Evolutionary conservation across 2,113 vertebrate genomes (phyloP).

Genomic region (Stomatorhinus ivindoensis): DNA sequence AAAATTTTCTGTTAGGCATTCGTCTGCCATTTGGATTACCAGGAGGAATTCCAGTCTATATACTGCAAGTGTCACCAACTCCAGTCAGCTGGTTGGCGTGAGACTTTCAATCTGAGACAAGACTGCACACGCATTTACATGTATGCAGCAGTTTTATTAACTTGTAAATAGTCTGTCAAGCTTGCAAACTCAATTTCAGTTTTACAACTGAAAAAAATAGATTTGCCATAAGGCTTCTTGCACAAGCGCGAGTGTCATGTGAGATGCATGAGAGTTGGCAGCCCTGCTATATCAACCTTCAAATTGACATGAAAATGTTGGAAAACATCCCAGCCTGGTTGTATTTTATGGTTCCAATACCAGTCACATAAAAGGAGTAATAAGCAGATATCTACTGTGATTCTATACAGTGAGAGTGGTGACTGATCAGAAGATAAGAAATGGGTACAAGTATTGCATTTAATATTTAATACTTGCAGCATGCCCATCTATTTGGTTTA

Average conservation of each 20-base stretch:
- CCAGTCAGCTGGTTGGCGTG: not conserved
- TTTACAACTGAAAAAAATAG: not conserved
- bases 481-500: not conserved
- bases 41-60: not conserved
- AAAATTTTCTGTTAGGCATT: not conserved
- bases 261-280: too few relatives aligned
- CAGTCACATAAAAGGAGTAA: not conserved
- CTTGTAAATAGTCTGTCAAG: not conserved
- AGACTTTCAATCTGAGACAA: not conserved
- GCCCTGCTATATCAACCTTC: not conserved
- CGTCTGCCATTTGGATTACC: not conserved
- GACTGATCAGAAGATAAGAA: not conserved
- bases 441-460: not conserved
- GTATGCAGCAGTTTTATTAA: not conserved
- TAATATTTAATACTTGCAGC: not conserved
- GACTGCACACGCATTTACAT: not conserved
- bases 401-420: not conserved
- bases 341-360: not conserved
- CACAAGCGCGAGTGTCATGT: too few relatives aligned
- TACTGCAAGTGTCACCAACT: not conserved
- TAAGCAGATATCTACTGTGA: not conserved
- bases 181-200: not conserved
- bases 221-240: too few relatives aligned
- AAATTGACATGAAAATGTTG: not conserved
- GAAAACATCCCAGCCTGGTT: not conserved